Evolutionary conservation across 2,797 vertebrate genomes (phyloP).

Genomic region (Varecia variegata): DNA sequence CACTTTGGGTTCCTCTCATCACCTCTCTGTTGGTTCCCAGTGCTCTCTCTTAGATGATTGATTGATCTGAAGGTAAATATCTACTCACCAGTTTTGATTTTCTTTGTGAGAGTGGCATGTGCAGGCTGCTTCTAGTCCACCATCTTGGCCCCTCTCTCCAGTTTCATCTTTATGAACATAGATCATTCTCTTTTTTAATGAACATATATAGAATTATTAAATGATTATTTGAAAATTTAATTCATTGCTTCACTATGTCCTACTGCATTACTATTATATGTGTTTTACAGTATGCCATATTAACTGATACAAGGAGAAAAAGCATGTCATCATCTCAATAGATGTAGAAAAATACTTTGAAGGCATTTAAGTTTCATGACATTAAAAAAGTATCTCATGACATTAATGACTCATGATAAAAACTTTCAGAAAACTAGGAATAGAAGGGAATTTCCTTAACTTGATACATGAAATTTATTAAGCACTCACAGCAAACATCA

Average conservation of each 20-base stretch:
- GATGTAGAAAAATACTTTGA: background rate
- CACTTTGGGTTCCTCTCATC: too few species aligned
- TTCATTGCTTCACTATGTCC: background rate
- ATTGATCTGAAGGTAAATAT: too few species aligned
- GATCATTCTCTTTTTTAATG: background rate
- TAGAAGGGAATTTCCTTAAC: constrained; percentile 16
- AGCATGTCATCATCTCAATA: background rate
- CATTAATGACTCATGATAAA: constrained; percentile 3
- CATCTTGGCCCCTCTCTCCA: too few species aligned
- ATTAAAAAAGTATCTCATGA: constrained; percentile 27
- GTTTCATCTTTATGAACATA: background rate
- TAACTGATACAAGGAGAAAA: background rate
- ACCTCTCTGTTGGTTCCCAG: too few species aligned
- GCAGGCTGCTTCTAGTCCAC: too few species aligned
- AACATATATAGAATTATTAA: background rate
- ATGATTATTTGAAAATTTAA: constrained; percentile 5
- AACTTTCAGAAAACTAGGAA: constrained; percentile 24
- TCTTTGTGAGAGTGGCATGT: too few species aligned
- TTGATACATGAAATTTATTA: background rate
- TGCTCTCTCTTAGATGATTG: too few species aligned
- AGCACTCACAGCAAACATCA: background rate
- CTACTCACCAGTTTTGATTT: too few species aligned
- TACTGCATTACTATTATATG: background rate
- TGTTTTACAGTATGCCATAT: background rate
- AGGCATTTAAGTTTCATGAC: background rate